Evolutionary conservation across 2,797 vertebrate genomes (phyloP).

Genomic region (Gorsachius magnificus): DNA sequence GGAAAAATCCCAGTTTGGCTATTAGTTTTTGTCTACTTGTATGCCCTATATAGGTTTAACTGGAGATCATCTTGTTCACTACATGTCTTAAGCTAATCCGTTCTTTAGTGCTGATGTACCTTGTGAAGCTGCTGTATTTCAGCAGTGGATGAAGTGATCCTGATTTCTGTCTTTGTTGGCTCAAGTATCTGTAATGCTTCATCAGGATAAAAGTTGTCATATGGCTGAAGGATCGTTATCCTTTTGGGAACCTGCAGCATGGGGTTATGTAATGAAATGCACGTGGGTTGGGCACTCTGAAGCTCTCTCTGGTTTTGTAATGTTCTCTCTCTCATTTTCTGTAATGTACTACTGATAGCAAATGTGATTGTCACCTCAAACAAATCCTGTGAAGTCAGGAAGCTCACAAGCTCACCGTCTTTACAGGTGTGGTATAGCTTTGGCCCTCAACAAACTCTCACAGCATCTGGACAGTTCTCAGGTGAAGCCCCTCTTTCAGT

Average conservation of each 20-base stretch:
- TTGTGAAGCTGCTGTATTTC: not conserved
- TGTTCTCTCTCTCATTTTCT: not conserved
- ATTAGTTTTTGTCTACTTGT: slow-evolving; percentile 4
- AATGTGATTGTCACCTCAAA: not conserved
- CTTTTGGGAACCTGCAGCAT: not conserved
- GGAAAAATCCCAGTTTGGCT: not conserved
- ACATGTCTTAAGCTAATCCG: not conserved
- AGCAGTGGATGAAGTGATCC: not conserved
- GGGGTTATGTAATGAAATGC: not conserved
- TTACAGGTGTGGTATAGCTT: slow-evolving; percentile 92
- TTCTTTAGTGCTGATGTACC: not conserved
- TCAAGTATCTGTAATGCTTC: not conserved
- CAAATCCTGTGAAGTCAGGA: not conserved
- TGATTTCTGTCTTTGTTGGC: not conserved
- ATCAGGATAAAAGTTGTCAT: not conserved
- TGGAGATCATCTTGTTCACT: not conserved
- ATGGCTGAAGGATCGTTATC: not conserved
- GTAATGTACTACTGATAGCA: not conserved
- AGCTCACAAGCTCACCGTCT: not conserved
- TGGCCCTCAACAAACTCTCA: slow-evolving; percentile 93
- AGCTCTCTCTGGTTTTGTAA: not conserved
- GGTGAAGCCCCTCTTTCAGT: slow-evolving; percentile 96
- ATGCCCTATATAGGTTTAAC: not conserved
- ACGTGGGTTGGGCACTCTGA: not conserved
- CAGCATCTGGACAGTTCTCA: slow-evolving; percentile 89